Conservation (phyloP, 2,888 invertebrate species). For the Aphidoletes aphidimyza region DNA sequence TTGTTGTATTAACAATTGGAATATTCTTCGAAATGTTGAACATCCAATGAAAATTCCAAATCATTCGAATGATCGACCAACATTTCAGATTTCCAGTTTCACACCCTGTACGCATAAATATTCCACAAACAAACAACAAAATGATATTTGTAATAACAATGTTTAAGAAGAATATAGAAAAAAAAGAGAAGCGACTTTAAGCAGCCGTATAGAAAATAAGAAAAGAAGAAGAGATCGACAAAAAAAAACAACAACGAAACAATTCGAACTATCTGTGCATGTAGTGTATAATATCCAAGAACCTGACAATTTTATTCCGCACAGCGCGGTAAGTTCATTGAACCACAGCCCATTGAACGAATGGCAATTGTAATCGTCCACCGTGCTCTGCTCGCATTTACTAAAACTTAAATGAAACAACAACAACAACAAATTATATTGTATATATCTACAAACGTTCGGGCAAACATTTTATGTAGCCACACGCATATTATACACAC, state of each 20-base stretch:
- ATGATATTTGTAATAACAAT: constrained; percentile 47
- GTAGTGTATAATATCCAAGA: constrained; percentile 26
- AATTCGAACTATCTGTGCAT: constrained; percentile 40
- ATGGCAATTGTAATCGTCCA: constrained; percentile 34
- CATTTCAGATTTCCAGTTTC: background rate
- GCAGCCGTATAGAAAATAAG: background rate
- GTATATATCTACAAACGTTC: background rate
- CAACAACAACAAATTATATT: background rate
- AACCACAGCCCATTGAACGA: constrained; percentile 30
- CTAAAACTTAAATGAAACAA: background rate
- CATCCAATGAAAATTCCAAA: too few species aligned
- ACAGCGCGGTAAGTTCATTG: constrained; percentile 18
- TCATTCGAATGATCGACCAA: background rate
- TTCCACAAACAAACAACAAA: constrained; percentile 36
- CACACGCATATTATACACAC: background rate
- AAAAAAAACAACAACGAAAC: background rate
- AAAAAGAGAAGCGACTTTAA: background rate
- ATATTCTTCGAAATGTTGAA: too few species aligned
- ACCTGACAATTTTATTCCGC: constrained; percentile 51
- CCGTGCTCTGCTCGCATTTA: background rate
- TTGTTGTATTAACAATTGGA: too few species aligned
- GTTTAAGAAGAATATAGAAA: background rate
- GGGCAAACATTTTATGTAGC: background rate
- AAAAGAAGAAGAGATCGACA: background rate
- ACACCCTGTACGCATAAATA: constrained; percentile 28